A percentile compares a stretch with the other conserved stretches of the same genome.
Conservation (phyloP, 2,113 vertebrate genomes). For the Thomomys bottae region DNA sequence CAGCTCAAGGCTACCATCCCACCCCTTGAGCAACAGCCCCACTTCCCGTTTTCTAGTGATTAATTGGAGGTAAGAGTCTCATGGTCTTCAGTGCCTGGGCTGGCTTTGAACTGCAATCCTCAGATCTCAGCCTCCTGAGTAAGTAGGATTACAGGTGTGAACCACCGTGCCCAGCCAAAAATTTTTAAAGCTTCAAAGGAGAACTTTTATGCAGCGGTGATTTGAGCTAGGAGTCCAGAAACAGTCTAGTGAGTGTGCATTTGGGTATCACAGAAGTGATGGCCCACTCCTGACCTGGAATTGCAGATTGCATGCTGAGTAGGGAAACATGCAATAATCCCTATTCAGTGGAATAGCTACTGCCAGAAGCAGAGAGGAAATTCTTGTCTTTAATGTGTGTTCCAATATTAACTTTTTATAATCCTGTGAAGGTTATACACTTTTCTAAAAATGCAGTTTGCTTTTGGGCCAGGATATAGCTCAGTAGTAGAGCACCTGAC, state of each 20-base stretch:
- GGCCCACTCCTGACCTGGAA: background rate
- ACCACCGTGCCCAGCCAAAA: too few species aligned
- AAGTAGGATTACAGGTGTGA: too few species aligned
- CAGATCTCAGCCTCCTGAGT: too few species aligned
- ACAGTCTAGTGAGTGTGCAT: background rate
- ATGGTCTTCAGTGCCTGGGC: too few species aligned
- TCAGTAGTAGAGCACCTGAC: background rate
- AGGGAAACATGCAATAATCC: background rate
- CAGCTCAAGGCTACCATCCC: too few species aligned
- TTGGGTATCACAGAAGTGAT: background rate
- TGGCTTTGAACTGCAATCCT: too few species aligned
- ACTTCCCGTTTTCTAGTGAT: too few species aligned
- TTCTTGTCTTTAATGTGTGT: background rate
- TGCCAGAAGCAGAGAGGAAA: background rate
- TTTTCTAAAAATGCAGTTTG: background rate
- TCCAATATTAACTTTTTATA: background rate
- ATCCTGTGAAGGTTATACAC: background rate
- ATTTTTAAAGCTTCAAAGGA: conserved; percentile 12
- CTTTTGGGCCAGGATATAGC: background rate
- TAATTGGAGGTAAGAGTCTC: too few species aligned
- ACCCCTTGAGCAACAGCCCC: too few species aligned
- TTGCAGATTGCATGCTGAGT: background rate
- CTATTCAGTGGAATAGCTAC: background rate
- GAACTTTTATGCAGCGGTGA: background rate
- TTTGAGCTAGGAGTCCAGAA: background rate